A percentile compares a stretch with the other conserved stretches of the same genome.
These are phyloP conservation scores for Myiotriccus ornatus DNA, from an alignment of 2,797 vertebrate genomes.

Conservation along the genomic window DNA sequence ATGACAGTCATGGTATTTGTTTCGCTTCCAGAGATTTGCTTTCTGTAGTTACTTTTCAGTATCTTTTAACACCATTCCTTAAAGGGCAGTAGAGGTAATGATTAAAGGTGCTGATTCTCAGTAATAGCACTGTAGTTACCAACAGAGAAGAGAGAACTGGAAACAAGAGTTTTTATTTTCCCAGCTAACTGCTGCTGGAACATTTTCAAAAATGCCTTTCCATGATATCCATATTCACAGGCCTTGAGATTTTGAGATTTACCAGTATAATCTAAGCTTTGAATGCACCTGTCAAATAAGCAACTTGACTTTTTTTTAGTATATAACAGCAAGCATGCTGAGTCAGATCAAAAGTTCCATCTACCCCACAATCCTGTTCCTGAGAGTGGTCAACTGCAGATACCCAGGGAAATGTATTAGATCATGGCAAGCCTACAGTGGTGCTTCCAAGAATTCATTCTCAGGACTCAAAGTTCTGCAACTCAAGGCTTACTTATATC, in stretches of 20 bases:
- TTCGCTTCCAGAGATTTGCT: background rate
- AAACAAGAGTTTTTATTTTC: background rate
- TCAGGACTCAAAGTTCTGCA: background rate
- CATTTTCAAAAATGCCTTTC: background rate
- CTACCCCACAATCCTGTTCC: background rate
- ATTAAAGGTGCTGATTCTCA: background rate
- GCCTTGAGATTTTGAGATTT: background rate
- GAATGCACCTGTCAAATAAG: background rate
- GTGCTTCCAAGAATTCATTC: background rate
- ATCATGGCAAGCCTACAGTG: background rate
- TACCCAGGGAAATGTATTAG: background rate
- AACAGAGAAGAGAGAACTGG: background rate
- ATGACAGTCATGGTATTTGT: background rate
- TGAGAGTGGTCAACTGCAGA: background rate
- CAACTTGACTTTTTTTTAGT: background rate
- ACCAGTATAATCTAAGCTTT: background rate
- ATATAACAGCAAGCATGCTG: background rate
- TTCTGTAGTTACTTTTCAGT: background rate
- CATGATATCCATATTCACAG: background rate
- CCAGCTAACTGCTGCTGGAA: background rate
- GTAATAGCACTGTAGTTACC: background rate
- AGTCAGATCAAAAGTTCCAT: background rate
- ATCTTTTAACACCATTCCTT: background rate
- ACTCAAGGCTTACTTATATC: background rate
- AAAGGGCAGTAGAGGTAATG: background rate